These are phyloP conservation scores for Xestia ashworthii DNA, from an alignment of 2,888 invertebrate genomes.

Conservation along the genomic window DNA sequence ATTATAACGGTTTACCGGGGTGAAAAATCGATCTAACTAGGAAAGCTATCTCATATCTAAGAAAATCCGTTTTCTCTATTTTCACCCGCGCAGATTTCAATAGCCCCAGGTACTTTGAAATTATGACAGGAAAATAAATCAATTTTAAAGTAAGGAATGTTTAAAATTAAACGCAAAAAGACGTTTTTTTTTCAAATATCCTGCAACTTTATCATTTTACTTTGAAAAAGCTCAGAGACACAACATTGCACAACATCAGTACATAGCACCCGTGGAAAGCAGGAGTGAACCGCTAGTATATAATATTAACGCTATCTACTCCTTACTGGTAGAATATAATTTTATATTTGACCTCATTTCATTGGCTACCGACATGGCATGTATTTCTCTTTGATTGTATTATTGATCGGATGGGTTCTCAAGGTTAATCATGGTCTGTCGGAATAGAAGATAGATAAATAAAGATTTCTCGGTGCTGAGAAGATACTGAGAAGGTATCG, in stretches of 20 bases:
- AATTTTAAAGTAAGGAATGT: background rate
- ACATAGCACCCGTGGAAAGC: background rate
- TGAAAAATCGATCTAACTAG: no score
- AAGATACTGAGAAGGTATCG: no score
- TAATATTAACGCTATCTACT: constrained; percentile 20
- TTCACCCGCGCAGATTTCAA: no score
- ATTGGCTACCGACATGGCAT: background rate
- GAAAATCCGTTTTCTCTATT: no score
- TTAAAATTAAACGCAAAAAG: no score
- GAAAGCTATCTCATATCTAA: no score
- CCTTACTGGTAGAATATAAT: constrained; percentile 16
- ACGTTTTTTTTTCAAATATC: no score
- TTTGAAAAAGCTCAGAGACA: background rate
- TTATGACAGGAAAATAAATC: background rate
- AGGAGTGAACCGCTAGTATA: background rate
- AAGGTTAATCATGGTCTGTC: background rate
- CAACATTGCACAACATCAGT: background rate
- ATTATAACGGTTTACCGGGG: no score
- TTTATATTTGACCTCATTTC: constrained; percentile 50
- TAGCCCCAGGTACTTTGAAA: background rate
- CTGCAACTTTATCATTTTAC: no score
- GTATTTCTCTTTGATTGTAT: background rate
- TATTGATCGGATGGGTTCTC: constrained; percentile 20
- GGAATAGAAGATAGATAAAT: background rate
- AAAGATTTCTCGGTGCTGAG: background rate